These are phyloP conservation scores for Arvicanthis niloticus DNA, from an alignment of 2,113 vertebrate species.

Conservation along the genomic window DNA sequence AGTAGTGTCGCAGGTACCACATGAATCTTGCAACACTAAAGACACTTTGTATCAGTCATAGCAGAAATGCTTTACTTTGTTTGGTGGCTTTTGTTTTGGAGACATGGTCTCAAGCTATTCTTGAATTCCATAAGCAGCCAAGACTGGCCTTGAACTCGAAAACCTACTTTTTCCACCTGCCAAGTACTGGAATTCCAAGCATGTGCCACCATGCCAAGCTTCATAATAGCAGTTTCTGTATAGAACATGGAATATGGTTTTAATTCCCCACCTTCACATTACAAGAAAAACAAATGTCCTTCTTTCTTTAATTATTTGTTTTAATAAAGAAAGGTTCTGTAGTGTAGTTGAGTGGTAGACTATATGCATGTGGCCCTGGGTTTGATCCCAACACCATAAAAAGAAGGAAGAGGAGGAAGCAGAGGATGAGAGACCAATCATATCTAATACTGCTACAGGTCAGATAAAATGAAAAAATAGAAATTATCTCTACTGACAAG, in stretches of 20 bases:
- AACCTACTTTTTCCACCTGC: neutral
- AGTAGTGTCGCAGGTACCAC: constrained; percentile 88
- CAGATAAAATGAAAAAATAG: neutral
- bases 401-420: neutral
- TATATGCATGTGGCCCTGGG: neutral
- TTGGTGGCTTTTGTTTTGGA: neutral
- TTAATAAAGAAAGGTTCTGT: neutral
- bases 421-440: neutral
- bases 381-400: neutral
- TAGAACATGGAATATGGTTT: constrained; percentile 93
- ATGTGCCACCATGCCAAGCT: neutral
- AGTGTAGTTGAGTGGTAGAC: neutral
- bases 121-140: neutral
- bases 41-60: constrained; percentile 89
- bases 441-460: neutral
- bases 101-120: neutral
- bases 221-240: constrained; percentile 78
- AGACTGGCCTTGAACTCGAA: neutral
- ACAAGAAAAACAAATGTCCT: neutral
- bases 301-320: neutral
- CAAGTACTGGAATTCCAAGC: neutral
- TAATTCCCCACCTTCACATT: constrained; percentile 82
- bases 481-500: neutral
- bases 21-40: constrained; percentile 89
- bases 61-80: constrained; percentile 87